A percentile compares a stretch with the other conserved stretches of the same genome.
Conservation (phyloP, 2,797 vertebrate species). For the Babyrousa celebensis region DNA sequence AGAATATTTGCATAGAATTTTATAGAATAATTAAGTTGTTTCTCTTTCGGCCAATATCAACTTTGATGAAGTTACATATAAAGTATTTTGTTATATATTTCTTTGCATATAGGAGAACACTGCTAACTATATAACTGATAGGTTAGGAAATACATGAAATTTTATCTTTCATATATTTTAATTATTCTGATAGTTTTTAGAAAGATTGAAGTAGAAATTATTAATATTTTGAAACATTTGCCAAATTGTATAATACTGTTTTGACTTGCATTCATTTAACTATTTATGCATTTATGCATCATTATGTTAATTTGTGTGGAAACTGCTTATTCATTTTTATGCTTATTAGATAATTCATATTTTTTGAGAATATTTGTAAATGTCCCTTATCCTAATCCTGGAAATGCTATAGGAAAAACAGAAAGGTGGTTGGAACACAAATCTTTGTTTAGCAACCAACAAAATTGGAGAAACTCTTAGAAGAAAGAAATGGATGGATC, state of each 20-base stretch:
- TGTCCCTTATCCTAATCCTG: not conserved
- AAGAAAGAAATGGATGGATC: not conserved
- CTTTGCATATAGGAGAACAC: not conserved
- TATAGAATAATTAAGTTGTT: not conserved
- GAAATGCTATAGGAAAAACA: not conserved
- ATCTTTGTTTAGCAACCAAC: not conserved
- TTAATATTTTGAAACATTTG: constrained; percentile 34
- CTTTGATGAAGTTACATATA: not conserved
- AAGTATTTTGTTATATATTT: constrained; percentile 8
- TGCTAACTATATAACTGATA: not conserved
- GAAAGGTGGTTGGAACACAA: not conserved
- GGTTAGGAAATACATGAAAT: not conserved
- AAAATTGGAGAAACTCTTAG: not conserved
- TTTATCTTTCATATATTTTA: not conserved
- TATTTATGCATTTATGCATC: constrained; percentile 15
- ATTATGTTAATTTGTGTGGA: constrained; percentile 33
- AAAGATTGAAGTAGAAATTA: not conserved
- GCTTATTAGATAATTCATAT: constrained; percentile 25
- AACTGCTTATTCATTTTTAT: not conserved
- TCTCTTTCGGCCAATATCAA: not conserved
- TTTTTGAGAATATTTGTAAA: constrained; percentile 6
- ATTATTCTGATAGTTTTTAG: constrained; percentile 4
- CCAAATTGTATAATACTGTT: constrained; percentile 16
- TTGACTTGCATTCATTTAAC: constrained; percentile 18
- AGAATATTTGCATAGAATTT: not conserved